phyloP scores from a whole-genome alignment of 1,140 invertebrate genomes.

The Caenorhabditis brenneri region DNA sequence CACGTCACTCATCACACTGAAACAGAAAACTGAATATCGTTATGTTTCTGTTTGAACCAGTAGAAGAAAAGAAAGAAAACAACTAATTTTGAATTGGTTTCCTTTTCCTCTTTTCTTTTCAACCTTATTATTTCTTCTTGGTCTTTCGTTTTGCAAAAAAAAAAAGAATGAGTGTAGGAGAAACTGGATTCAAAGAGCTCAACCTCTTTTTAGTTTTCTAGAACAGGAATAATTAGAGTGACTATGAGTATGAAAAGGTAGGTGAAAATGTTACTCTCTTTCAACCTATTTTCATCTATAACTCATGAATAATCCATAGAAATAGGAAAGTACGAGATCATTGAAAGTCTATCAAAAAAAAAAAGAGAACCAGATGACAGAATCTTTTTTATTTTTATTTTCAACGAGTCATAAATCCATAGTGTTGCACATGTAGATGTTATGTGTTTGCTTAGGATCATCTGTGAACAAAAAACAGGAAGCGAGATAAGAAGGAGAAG shows the following conservation, averaged over 20 bases:
- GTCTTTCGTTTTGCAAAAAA: background rate
- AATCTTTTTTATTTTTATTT: background rate
- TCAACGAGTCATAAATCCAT: background rate
- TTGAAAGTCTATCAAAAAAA: background rate
- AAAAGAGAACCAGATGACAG: background rate
- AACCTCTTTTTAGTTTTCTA: background rate
- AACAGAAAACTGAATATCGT: conserved; percentile 35
- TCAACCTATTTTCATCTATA: background rate
- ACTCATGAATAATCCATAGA: conserved; percentile 1
- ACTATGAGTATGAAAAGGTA: background rate
- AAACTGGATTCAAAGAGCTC: background rate
- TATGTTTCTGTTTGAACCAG: background rate
- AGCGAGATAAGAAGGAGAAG: background rate
- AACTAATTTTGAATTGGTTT: background rate
- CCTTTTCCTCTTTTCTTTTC: background rate
- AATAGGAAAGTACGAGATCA: background rate
- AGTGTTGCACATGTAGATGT: background rate
- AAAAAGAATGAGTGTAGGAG: background rate
- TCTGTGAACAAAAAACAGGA: background rate
- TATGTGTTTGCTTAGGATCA: conserved; percentile 19
- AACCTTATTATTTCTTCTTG: conserved; percentile 11
- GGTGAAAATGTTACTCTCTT: background rate
- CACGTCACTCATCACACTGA: conserved; percentile 56
- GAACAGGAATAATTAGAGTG: background rate
- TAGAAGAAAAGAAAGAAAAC: background rate